Base-by-base conservation (phyloP, 2,797 vertebrate genomes). In the Alauda arvensis region DNA sequence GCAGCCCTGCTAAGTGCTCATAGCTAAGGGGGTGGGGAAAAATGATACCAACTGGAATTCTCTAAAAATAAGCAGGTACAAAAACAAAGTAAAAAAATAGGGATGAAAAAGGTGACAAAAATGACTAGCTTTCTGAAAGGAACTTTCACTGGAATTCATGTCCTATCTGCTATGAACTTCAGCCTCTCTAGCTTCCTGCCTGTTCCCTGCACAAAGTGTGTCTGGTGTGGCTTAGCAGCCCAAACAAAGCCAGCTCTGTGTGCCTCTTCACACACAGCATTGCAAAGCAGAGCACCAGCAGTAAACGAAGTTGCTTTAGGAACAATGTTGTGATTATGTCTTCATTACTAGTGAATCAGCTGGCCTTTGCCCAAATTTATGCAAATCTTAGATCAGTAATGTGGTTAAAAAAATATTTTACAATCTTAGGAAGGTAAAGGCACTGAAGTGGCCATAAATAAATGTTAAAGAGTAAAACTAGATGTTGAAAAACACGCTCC, bases 401-500 rank as follows among this genome's bases (percentile, higher is more conserved):
- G 34, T 85, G 34, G 28, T 83, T 78, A 29, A 74, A 84, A 84
- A 85, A 51, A 37, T 46, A 69, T 65, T 88, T 83, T 59, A 4
- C 67, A 82, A 34, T 87, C 45, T 48, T 52, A 63, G 59, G 59
- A 80, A 87, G 40, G 69, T 72, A 59, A 59, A 75, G 55, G 39
- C 72, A 83, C 49, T 82, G 37, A 93, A 84, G 52, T 59, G 37
- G 61, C 43, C 61, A 42, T 83, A 91, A 91, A 89, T 90, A 90
- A 90, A 70, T 0, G 1, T 33, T 78, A 40, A 87, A 83, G 62
- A 81, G 56, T 85, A 93, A 92, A 92, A 90, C 74, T 91, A 85
- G 74, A 85, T 93, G 70, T 69, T 85, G 90, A 91, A 94, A 94
- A 94, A 48, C 86, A 94, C 76, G 51, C 76, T 89, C 62, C 62